phyloP scores from a whole-genome alignment of 2,113 vertebrate genomes.

The Telmatochromis sp. region DNA sequence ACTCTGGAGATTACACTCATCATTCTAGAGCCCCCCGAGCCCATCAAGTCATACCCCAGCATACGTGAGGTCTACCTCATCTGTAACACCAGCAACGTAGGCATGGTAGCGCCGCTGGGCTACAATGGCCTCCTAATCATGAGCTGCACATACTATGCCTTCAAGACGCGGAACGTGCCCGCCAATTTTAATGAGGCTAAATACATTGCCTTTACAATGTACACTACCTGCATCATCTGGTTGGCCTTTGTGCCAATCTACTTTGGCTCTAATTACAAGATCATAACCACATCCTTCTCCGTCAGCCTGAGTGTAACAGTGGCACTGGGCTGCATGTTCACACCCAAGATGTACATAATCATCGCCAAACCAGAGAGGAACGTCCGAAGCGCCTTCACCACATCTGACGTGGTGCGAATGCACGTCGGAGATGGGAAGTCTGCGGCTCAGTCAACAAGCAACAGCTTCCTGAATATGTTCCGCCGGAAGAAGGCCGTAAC shows the following conservation, averaged over 20 bases:
- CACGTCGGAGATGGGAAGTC: conserved; percentile 95
- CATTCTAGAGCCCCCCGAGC: conserved; percentile 92
- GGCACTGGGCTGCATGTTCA: conserved; percentile 98
- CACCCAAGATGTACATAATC: conserved; percentile 99
- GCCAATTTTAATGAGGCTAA: conserved; percentile 99
- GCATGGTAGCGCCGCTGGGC: conserved; percentile 93
- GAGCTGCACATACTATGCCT: conserved; percentile 99
- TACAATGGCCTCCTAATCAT: conserved; percentile 97
- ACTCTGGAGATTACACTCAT: conserved; percentile 88
- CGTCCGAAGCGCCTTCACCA: conserved; percentile 98
- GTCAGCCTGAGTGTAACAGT: conserved; percentile 98
- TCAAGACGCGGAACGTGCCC: conserved; percentile 97
- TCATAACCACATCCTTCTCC: conserved; percentile 97
- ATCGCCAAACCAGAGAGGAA: conserved; percentile 97
- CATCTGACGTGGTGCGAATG: conserved; percentile 97
- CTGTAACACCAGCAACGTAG: conserved; percentile 95
- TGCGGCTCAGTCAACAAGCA: conserved; percentile 78
- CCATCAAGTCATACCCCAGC: conserved; percentile 94
- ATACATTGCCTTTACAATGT: conserved; percentile 99
- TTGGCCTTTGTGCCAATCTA: conserved; percentile 98
- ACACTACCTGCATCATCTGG: conserved; percentile 99
- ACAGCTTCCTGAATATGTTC: conserved; percentile 95
- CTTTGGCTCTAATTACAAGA: conserved; percentile 99
- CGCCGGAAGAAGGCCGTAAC: conserved; percentile 88
- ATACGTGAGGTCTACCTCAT: conserved; percentile 96